Percentiles rank a stretch among this genome's conserved stretches.
Evolutionary conservation across 2,113 vertebrate genomes (phyloP).

Genomic region (Tamias sibiricus): DNA sequence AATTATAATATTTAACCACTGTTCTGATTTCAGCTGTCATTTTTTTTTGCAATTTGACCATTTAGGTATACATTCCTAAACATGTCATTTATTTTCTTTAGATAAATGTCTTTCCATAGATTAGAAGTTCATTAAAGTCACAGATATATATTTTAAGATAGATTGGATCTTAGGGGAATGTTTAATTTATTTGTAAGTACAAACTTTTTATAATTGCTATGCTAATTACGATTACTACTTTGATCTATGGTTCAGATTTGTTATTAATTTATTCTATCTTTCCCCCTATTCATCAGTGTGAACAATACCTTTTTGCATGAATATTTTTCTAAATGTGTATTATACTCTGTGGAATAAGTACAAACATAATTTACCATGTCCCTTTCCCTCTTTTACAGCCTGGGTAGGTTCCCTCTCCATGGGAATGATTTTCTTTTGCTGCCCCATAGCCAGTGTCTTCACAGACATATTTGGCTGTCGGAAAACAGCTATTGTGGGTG

Average conservation of each 20-base stretch:
- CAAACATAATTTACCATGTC: background rate
- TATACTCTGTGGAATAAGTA: background rate
- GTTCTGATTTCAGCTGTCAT: background rate
- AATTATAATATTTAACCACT: background rate
- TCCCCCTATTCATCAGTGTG: background rate
- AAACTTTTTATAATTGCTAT: slow-evolving; percentile 15
- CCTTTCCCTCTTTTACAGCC: slow-evolving; percentile 86
- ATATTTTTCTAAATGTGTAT: background rate
- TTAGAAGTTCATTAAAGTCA: no score
- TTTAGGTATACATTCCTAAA: background rate
- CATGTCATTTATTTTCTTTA: background rate
- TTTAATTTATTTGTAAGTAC: slow-evolving; percentile 27
- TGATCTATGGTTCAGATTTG: background rate
- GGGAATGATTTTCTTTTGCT: slow-evolving; percentile 99
- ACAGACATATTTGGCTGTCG: slow-evolving; percentile 95
- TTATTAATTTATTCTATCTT: background rate
- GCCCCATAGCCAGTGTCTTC: slow-evolving; percentile 96
- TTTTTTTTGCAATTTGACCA: slow-evolving; percentile 15
- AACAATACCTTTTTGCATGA: background rate
- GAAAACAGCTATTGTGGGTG: slow-evolving; percentile 92
- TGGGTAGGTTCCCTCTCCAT: slow-evolving; percentile 97
- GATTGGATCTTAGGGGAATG: background rate
- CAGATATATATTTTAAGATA: background rate
- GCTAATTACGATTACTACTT: background rate
- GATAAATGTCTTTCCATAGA: background rate